Percentiles rank a stretch among this genome's conserved stretches.
phyloP scores from a whole-genome alignment of 2,888 invertebrate genomes.

The Leptothorax acervorum region DNA sequence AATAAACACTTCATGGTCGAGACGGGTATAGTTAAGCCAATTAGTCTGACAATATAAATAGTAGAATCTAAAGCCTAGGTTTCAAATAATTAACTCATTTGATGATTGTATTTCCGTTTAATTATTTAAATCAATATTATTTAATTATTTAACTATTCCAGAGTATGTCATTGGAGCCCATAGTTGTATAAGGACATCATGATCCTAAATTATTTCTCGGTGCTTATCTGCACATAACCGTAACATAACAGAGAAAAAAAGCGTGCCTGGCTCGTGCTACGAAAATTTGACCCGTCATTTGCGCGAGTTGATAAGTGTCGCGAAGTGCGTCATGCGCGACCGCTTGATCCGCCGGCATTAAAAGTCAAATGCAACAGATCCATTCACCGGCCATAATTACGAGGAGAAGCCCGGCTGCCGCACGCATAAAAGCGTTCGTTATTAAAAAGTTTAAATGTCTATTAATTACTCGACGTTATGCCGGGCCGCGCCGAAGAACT shows the following conservation, averaged over 20 bases:
- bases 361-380: constrained; percentile 83
- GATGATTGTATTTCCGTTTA: constrained; percentile 1
- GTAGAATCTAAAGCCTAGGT: background rate
- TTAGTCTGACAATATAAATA: background rate
- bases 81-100: background rate
- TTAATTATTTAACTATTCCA: background rate
- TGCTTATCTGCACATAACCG: background rate
- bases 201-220: background rate
- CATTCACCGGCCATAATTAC: constrained; percentile 82
- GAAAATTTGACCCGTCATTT: constrained; percentile 75
- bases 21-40: too few species aligned
- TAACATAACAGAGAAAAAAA: constrained; percentile 24
- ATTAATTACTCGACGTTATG: constrained; percentile 82
- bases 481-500: constrained; percentile 71
- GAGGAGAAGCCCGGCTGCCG: constrained; percentile 74
- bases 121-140: background rate
- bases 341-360: constrained; percentile 80
- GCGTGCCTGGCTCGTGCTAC: constrained; percentile 54
- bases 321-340: constrained; percentile 68
- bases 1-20: background rate
- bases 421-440: constrained; percentile 81
- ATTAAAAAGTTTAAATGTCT: constrained; percentile 84
- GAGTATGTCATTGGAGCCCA: background rate
- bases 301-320: constrained; percentile 76
- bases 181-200: background rate